These are phyloP conservation scores for Cydia fagiglandana DNA, from an alignment of 1,140 invertebrate genomes.

Conservation along the genomic window DNA sequence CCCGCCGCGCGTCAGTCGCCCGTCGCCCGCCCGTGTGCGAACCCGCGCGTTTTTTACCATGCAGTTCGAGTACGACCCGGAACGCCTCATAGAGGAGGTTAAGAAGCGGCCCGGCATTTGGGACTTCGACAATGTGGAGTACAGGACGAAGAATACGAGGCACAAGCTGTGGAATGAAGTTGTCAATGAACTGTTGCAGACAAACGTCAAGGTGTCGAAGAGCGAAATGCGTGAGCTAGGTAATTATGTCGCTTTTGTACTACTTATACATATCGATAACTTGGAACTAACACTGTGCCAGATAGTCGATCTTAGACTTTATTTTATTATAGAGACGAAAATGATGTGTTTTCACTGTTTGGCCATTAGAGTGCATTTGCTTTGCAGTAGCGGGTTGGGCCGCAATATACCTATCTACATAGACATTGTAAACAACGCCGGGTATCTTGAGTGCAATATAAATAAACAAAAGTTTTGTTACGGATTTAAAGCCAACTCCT, in stretches of 20 bases:
- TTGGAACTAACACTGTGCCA: not conserved
- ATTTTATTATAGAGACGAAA: not conserved
- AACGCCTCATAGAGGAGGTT: constrained; percentile 65
- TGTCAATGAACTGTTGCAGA: constrained; percentile 57
- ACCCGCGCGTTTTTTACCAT: constrained; percentile 48
- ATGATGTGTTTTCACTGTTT: not conserved
- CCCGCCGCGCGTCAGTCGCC: constrained; percentile 71
- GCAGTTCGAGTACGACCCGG: constrained; percentile 73
- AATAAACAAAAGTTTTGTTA: constrained; percentile 28
- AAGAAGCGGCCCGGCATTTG: constrained; percentile 69
- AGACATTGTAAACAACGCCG: constrained; percentile 16
- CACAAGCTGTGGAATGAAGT: constrained; percentile 65
- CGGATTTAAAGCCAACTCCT: constrained; percentile 11
- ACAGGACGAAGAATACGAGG: constrained; percentile 56
- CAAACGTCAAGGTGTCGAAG: constrained; percentile 62
- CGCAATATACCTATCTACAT: not conserved
- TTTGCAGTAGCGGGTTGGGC: constrained; percentile 1
- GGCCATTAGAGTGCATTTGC: constrained; percentile 5
- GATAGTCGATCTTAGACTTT: not conserved
- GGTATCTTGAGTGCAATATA: constrained; percentile 3
- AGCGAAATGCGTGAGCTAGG: constrained; percentile 69
- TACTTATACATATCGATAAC: not conserved
- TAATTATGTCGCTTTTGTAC: constrained; percentile 40
- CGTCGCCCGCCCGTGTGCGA: constrained; percentile 56
- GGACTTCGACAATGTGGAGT: constrained; percentile 64